These are phyloP conservation scores for Stegodyphus mimosarum DNA, from an alignment of 1,140 invertebrate species.

Conservation along the genomic window DNA sequence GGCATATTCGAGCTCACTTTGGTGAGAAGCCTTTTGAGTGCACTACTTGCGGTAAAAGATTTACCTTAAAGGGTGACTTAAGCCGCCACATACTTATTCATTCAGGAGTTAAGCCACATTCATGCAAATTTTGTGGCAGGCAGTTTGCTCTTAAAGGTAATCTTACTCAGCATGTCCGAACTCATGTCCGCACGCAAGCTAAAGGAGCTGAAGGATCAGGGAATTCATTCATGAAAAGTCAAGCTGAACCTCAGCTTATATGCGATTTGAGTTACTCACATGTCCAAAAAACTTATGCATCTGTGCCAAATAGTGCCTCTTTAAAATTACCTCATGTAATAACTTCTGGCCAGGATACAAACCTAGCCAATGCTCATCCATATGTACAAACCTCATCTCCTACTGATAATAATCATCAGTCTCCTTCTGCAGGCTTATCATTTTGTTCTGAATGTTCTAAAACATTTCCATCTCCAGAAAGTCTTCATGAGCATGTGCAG, in stretches of 20 bases:
- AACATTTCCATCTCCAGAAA: conserved; percentile 53
- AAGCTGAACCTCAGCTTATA: conserved; percentile 53
- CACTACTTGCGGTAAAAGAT: conserved; percentile 70
- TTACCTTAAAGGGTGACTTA: conserved; percentile 73
- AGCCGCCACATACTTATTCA: conserved; percentile 72
- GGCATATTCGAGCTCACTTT: conserved; percentile 58
- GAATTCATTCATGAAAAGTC: conserved; percentile 25
- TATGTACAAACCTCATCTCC: conserved; percentile 46
- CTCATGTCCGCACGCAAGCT: conserved; percentile 28
- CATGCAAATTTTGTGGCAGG: conserved; percentile 72
- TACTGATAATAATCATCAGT: conserved; percentile 46
- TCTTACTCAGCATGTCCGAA: conserved; percentile 51
- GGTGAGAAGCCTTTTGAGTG: conserved; percentile 71
- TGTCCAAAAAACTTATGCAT: conserved; percentile 40
- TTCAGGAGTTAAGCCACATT: conserved; percentile 70
- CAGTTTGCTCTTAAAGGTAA: conserved; percentile 66
- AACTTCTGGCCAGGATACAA: conserved; percentile 25
- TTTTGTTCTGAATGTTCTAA: conserved; percentile 57
- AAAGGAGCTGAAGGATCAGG: not conserved
- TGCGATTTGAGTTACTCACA: conserved; percentile 51
- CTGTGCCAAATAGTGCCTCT: conserved; percentile 38
- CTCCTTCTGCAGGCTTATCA: conserved; percentile 32
- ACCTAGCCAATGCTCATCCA: conserved; percentile 23
- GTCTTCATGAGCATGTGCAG: conserved; percentile 49
- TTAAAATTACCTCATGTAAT: conserved; percentile 38